These are phyloP conservation scores for Sphaeramia orbicularis DNA, from an alignment of 2,797 vertebrate genomes.

Conservation along the genomic window DNA sequence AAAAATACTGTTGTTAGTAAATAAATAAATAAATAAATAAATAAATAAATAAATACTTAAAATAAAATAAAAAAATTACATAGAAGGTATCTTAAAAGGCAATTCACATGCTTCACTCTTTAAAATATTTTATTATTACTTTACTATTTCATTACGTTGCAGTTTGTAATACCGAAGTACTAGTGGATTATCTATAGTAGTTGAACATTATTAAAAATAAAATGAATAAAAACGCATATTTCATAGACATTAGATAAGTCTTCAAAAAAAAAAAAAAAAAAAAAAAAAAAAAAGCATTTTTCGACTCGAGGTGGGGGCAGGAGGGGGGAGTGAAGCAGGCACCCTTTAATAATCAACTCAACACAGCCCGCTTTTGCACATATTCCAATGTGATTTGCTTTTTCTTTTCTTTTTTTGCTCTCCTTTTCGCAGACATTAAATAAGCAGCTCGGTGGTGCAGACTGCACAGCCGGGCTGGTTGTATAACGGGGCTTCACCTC, in stretches of 20 bases:
- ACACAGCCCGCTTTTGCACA: conserved; percentile 32
- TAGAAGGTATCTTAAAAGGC: no score
- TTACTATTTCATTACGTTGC: not conserved
- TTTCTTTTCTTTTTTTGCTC: conserved; percentile 15
- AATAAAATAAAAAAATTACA: no score
- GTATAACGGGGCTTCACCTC: conserved; percentile 85
- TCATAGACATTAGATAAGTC: conserved; percentile 40
- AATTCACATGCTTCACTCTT: not conserved
- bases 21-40: not conserved
- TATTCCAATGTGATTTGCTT: conserved; percentile 45
- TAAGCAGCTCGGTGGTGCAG: conserved; percentile 26
- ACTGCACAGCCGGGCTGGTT: conserved; percentile 59
- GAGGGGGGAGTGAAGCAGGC: conserved; percentile 36
- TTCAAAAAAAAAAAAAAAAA: conserved; percentile 55
- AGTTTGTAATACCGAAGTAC: conserved; percentile 5
- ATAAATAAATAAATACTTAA: no score
- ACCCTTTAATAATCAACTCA: conserved; percentile 59
- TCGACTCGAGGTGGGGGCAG: conserved; percentile 52
- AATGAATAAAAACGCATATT: conserved; percentile 11
- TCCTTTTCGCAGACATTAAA: conserved; percentile 55
- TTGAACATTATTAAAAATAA: conserved; percentile 8
- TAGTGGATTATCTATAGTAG: not conserved
- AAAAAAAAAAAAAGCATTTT: conserved; percentile 54
- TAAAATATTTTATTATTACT: not conserved
- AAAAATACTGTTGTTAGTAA: not conserved